Evolutionary conservation across 2,888 invertebrate species (phyloP).

Genomic region (Leptopterna dolabrata): DNA sequence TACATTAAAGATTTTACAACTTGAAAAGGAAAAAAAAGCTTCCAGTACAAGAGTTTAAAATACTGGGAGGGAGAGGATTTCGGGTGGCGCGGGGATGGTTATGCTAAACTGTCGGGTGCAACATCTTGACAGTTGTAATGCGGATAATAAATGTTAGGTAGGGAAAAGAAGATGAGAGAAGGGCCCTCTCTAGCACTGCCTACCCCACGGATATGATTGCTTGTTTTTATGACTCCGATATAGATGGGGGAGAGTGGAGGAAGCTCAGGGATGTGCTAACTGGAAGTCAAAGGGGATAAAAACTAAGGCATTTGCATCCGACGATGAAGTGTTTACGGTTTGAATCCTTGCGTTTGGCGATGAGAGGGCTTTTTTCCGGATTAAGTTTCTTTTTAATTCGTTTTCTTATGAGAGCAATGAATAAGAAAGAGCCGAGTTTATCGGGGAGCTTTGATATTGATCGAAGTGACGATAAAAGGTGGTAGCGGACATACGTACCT

Average conservation of each 20-base stretch:
- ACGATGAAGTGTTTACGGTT: slow-evolving; percentile 42
- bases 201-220: slow-evolving; percentile 45
- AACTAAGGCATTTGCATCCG: slow-evolving; percentile 32
- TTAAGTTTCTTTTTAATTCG: background rate
- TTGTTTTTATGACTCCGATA: slow-evolving; percentile 47
- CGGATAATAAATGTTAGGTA: slow-evolving; percentile 40
- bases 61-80: background rate
- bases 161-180: slow-evolving; percentile 26
- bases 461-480: no score
- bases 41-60: background rate
- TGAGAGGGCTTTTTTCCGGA: background rate
- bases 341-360: background rate
- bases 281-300: slow-evolving; percentile 13
- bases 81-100: background rate
- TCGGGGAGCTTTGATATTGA: no score
- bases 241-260: background rate
- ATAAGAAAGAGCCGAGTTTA: background rate
- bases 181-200: background rate
- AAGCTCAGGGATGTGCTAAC: background rate
- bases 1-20: slow-evolving; percentile 50
- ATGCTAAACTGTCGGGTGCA: slow-evolving; percentile 48
- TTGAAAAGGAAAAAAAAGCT: slow-evolving; percentile 14
- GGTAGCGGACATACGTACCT: no score
- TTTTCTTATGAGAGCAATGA: background rate
- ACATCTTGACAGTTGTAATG: slow-evolving; percentile 49